A percentile compares a stretch with the other conserved stretches of the same genome.
Evolutionary conservation across 2,113 vertebrate genomes (phyloP).

Genomic region (Gopherus flavomarginatus): DNA sequence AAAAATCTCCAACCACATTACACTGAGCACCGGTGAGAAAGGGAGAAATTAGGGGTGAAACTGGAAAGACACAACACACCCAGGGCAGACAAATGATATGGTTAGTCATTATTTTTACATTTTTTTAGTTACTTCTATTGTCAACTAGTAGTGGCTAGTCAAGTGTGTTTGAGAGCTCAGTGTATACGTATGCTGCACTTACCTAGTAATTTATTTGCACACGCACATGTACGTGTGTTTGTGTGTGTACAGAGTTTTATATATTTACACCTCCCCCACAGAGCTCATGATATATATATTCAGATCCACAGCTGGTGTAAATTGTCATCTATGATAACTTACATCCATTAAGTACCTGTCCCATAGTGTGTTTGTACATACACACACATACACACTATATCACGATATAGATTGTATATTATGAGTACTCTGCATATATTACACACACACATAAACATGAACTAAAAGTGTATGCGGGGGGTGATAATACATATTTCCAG

Average conservation of each 20-base stretch:
- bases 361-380: fast-evolving
- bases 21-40: fast-evolving
- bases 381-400: background rate
- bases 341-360: background rate
- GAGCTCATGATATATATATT: background rate
- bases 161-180: background rate
- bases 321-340: background rate
- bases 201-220: background rate
- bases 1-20: background rate
- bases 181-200: background rate
- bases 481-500: background rate
- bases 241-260: background rate
- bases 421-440: background rate
- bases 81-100: background rate
- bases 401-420: background rate
- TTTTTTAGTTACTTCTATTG: background rate
- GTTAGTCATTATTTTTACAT: background rate
- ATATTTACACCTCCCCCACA: background rate
- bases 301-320: background rate
- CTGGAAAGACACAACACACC: fast-evolving
- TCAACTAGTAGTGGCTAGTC: background rate
- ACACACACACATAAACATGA: background rate
- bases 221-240: background rate
- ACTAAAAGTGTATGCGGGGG: background rate
- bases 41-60: background rate